Percentiles rank a stretch among this genome's conserved stretches.
Evolutionary conservation across 2,888 invertebrate genomes (phyloP).

Genomic region (Drosophila peninsularis): DNA sequence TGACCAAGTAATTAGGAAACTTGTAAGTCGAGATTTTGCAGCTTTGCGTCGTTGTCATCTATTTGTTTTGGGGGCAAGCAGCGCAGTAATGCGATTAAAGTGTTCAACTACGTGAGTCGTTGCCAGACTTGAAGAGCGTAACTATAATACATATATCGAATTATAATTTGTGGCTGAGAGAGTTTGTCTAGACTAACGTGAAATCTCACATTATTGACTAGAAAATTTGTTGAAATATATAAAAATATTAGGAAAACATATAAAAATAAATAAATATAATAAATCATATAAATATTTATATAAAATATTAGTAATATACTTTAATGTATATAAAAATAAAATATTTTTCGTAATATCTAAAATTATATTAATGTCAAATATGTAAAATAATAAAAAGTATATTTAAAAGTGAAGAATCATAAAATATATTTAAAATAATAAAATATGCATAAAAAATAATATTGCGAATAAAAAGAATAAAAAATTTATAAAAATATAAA

Average conservation of each 20-base stretch:
- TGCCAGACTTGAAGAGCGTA: not conserved
- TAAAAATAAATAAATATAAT: too few species aligned
- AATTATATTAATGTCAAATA: too few species aligned
- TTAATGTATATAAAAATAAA: too few species aligned
- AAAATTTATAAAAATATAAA: not conserved
- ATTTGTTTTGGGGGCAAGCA: not conserved
- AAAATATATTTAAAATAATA: too few species aligned
- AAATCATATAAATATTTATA: too few species aligned
- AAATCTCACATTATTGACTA: not conserved
- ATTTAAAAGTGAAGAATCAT: too few species aligned
- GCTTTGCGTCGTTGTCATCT: not conserved
- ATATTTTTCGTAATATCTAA: too few species aligned
- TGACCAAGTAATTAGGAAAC: slow-evolving; percentile 54
- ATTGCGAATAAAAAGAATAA: too few species aligned
- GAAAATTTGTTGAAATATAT: not conserved
- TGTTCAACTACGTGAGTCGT: not conserved
- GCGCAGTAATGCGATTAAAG: slow-evolving; percentile 5
- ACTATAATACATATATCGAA: not conserved
- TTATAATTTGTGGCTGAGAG: not conserved
- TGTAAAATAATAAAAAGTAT: too few species aligned
- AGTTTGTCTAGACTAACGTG: not conserved
- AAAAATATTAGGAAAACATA: not conserved
- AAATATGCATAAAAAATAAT: too few species aligned
- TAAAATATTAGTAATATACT: too few species aligned
- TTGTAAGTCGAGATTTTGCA: slow-evolving; percentile 34